Conservation (phyloP, 2,888 invertebrate species). For the Sympetrum striolatum region DNA sequence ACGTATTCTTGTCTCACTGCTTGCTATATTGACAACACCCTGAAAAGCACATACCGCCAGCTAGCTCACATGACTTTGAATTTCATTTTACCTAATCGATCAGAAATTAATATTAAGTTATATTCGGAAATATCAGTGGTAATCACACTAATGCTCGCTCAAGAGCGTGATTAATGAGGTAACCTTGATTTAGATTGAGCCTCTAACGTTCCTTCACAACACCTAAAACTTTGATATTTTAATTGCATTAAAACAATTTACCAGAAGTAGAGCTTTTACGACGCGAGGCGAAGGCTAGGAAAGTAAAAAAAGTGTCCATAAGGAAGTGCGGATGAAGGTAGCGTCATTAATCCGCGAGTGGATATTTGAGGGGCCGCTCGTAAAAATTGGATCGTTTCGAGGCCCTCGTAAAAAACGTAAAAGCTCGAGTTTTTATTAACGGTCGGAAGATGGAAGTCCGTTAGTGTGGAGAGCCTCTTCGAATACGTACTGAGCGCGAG, state of each 20-base stretch:
- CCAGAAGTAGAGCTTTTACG: not conserved
- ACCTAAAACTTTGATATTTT: not conserved
- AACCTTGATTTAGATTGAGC: too few relatives aligned
- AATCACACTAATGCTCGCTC: not conserved
- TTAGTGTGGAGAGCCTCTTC: not conserved
- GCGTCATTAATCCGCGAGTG: constrained; percentile 25
- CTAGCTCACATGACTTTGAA: too few relatives aligned
- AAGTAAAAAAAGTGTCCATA: not conserved
- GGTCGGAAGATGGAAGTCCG: too few relatives aligned
- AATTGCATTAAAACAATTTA: not conserved
- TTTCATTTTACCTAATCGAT: too few relatives aligned
- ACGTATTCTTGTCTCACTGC: too few relatives aligned
- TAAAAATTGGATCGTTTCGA: constrained; percentile 30
- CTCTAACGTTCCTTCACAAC: not conserved
- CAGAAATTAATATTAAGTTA: too few relatives aligned
- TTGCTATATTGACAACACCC: too few relatives aligned
- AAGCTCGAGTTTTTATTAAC: constrained; percentile 2
- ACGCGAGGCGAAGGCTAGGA: not conserved
- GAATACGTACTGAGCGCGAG: not conserved
- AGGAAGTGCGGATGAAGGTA: constrained; percentile 26
- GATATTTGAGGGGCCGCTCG: constrained; percentile 17
- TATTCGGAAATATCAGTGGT: not conserved
- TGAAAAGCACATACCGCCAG: too few relatives aligned
- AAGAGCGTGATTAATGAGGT: not conserved
- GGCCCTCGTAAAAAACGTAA: constrained; percentile 1